These are phyloP conservation scores for Aleiodes sp. DNA, from an alignment of 1,140 invertebrate species.

Conservation along the genomic window DNA sequence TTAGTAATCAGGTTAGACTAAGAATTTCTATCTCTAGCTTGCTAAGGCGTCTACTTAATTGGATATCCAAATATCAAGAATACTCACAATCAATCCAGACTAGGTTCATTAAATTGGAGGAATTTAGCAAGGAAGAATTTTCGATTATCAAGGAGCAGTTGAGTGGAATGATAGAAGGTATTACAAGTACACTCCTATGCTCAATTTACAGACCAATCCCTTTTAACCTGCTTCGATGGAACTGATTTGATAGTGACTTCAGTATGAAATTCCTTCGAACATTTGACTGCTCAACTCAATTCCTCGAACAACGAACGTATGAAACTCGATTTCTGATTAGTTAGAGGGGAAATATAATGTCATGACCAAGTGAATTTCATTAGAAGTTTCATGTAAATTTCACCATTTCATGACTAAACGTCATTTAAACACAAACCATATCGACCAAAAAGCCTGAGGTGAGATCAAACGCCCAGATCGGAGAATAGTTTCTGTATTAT, in stretches of 20 bases:
- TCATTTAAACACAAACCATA: conserved; percentile 43
- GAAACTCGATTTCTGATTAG: too few relatives aligned
- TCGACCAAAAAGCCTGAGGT: conserved; percentile 20
- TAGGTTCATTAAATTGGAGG: not conserved
- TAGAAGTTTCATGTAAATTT: too few relatives aligned
- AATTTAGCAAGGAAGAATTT: not conserved
- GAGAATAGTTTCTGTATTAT: conserved; percentile 11
- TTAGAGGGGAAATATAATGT: too few relatives aligned
- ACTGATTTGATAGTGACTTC: too few relatives aligned
- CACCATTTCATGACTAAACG: conserved; percentile 45
- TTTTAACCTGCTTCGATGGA: too few relatives aligned
- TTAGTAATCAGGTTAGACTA: not conserved
- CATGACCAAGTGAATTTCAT: not conserved
- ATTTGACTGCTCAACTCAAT: too few relatives aligned
- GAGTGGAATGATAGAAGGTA: not conserved
- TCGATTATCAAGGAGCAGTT: not conserved
- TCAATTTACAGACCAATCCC: too few relatives aligned
- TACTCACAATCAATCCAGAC: not conserved
- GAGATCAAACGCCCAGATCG: conserved; percentile 50
- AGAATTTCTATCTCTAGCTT: not conserved
- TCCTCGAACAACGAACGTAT: too few relatives aligned
- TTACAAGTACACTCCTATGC: not conserved
- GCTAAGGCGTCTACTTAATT: not conserved
- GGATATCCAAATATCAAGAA: not conserved
- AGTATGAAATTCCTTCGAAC: too few relatives aligned